Base-by-base conservation (phyloP, 1,140 invertebrate genomes). In the Halyomorpha halys region DNA sequence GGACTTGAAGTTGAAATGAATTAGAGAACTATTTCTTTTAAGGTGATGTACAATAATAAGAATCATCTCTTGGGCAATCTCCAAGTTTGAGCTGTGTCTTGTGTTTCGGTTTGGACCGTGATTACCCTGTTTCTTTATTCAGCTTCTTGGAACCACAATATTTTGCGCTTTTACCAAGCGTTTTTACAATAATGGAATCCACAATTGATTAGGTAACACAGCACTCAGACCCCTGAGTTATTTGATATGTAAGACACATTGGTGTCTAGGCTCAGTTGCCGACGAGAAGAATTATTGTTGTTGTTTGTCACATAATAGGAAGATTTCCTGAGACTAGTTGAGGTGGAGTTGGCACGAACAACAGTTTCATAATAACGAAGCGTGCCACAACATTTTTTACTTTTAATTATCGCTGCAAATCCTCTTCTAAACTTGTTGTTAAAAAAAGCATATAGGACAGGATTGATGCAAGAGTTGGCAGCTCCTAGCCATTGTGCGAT, bases 401-500 rank as follows among this genome's bases (percentile, higher is more conserved):
- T 90, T 73, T 89, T 87, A 0, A 95, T 80, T 30, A 96, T 90
- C 11, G 90, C 90, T 3, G 89, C 83, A 75, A 97, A 98, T 2
- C 94, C 94, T 47, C 89, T 85, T 1, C 94, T 80, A 73, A 94
- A 98, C 74, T 97, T 97, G 70, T 95, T 93, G 74, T 96, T 97
- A 78, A 97, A 96, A 74, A 93, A 95, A 0, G 94, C 93, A 75
- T 98, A 98, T n/a, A 98, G 82, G 51, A 97, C 87, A 0, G 96
- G 96, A 76, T 98, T 98, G 70, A 98, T 93, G 79, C 93, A 97
- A 30, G 91, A 94, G 74, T 98, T 98, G 19, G 93, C 92, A 0
- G 91, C 85, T 0, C 94, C 95, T 2, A 98, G 78, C 94, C 95
- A 98, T 75, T 98, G 94, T 0, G 94, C 93, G 30, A 97, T 82